Base-by-base conservation (phyloP, 2,113 vertebrate species). In the Odobenus rosmarus region DNA sequence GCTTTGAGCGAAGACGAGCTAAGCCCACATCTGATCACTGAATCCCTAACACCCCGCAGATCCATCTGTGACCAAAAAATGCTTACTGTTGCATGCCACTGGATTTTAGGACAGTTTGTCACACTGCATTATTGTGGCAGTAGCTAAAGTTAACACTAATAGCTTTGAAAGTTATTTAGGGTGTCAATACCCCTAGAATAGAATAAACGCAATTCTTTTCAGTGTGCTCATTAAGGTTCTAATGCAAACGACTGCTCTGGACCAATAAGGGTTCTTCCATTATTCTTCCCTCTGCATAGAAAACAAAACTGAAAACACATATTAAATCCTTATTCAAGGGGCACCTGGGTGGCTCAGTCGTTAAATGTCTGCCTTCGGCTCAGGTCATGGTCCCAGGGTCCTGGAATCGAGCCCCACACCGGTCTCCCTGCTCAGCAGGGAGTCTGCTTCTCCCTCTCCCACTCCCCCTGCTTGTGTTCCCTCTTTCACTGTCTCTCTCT, bases 321-420 rank as follows among this genome's bases (percentile, higher is more conserved):
- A 81, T 91, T 53, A 95, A 92, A 69, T 67, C 5, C 93, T 93
- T 85, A 93, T 94, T 93, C 36, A 46, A 46, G 46, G 46, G 46
- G 46, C 46, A 46, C 46, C 46, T 46, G 46, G 1, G 7, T 46
- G 46, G 46, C 7, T 46, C 46, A 46, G 46, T 46, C 7, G 46
- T 46, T 46, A 46, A 46, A 7, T 9, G 46, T 46, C 46, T 46
- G 46, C 46, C 46, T 46, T 46, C 46, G 8, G 46, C 46, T 46
- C 46, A 46, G 46, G 46, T 46, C 46, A 46, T 46, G 46, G 46
- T 46, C 46, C 46, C 46, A 46, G 46, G 46, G 46, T 46, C 46
- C 46, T 46, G 46, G 46, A 46, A 46, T 46, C 46, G 8, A 46
- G 46, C 46, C 46, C 46, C 46, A 46, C 46, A 46, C 8, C 46